Conservation (phyloP, 2,797 vertebrate species). For the Caiman crocodilus region DNA sequence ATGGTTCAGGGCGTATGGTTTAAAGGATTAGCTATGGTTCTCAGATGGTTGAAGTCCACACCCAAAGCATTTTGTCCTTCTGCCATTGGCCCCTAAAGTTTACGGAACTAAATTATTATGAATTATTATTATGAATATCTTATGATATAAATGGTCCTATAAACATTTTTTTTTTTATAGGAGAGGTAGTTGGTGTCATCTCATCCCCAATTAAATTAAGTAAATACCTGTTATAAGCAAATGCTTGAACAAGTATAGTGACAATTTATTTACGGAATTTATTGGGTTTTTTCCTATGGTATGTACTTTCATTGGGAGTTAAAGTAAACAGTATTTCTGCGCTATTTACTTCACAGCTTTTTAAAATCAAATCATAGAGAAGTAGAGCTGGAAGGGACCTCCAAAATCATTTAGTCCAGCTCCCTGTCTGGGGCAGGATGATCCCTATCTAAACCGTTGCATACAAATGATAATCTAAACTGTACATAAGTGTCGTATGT, state of each 20-base stretch:
- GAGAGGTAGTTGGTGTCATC: not conserved
- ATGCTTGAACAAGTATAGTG: not conserved
- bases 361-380: not conserved
- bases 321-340: not conserved
- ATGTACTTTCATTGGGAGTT: not conserved
- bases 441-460: too few species aligned
- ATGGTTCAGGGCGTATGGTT: conserved; percentile 32
- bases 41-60: not conserved
- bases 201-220: not conserved
- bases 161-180: not conserved
- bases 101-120: not conserved
- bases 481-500: too few species aligned
- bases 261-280: not conserved
- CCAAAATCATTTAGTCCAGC: too few species aligned
- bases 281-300: not conserved
- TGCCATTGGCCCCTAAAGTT: not conserved
- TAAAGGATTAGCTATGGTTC: conserved; percentile 29
- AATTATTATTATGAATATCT: not conserved
- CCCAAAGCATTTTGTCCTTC: conserved; percentile 32
- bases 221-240: not conserved
- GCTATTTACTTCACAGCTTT: not conserved
- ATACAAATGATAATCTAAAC: too few species aligned
- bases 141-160: not conserved
- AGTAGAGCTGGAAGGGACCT: too few species aligned
- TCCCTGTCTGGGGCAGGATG: too few species aligned